Base-by-base conservation (phyloP, 1,140 invertebrate genomes). In the Heterodera carotae region DNA sequence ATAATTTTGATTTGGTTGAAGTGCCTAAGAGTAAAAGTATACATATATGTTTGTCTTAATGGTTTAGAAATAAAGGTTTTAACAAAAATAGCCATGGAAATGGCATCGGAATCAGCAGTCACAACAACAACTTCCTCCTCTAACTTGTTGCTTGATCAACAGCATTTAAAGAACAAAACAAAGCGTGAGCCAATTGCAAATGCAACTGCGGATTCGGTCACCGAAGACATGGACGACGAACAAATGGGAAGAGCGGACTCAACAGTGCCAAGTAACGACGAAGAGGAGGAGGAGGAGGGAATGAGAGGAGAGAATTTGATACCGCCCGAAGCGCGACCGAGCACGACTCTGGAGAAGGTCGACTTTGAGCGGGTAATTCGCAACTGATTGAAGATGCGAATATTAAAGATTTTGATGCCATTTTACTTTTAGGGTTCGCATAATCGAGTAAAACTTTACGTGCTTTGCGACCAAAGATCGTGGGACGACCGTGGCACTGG, bases 401-500 rank as follows among this genome's bases (percentile, higher is more conserved):
- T 34, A 15, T 77, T 77, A 77, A 29, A 36, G 1, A 8, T 8
- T 15, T 64, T 78, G 43, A 10, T 33, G 25, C 43, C 27, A 33
- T 5, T 22, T 76, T 59, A 36, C 4, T 70, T 8, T 4, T 56
- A 81, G 80, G 80, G 75, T 34, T 48, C 80, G 12, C 75, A 75
- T 2, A 87, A 88, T 71, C 81, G 85, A 15, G 85, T 87, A 18
- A 87, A 87, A 67, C 76, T 87, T 12, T 87, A 87, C 62, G 86
- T 87, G 22, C 76, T 87, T 0, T 85, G 85, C 71, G 86, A 87
- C 74, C 85, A 87, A 66, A 48, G 84, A 22, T 66, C 77, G 22
- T 87, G 85, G 85, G 84, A 86, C 27, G 85, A 87, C 70, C 60
- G 82, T 31, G 85, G 85, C 2, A 87, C 85, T 15, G 85, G 85